Conservation (phyloP, 1,140 invertebrate species). For the Steinernema khuongi region DNA sequence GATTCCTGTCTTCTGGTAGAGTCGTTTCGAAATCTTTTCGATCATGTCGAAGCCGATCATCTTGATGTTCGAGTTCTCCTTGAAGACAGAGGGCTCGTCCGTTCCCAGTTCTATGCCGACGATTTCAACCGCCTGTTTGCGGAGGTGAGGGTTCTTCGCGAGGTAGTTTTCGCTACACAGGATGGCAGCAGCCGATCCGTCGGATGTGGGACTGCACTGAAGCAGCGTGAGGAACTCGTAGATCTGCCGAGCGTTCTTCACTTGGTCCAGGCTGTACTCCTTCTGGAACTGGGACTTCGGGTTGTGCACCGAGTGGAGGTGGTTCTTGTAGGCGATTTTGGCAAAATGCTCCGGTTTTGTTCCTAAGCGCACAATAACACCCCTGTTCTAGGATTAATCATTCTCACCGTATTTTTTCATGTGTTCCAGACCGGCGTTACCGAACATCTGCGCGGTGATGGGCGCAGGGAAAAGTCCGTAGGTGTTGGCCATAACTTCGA, state of each 20-base stretch:
- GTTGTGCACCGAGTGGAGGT: constrained; percentile 91
- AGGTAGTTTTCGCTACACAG: constrained; percentile 79
- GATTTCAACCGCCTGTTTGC: constrained; percentile 81
- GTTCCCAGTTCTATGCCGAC: constrained; percentile 87
- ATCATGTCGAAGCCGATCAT: constrained; percentile 95
- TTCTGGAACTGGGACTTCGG: constrained; percentile 86
- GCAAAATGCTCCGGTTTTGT: constrained; percentile 86
- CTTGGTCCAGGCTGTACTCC: constrained; percentile 80
- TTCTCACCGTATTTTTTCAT: constrained; percentile 82
- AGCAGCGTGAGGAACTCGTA: constrained; percentile 85
- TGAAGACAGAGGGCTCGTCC: constrained; percentile 78
- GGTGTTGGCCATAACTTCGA: constrained; percentile 75
- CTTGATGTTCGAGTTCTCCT: constrained; percentile 79
- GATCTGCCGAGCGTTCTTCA: constrained; percentile 75
- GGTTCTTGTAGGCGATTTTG: constrained; percentile 95
- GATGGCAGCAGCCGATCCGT: constrained; percentile 87
- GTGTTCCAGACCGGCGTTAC: constrained; percentile 88
- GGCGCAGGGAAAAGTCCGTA: constrained; percentile 74
- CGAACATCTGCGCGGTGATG: constrained; percentile 88
- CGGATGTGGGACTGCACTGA: constrained; percentile 86
- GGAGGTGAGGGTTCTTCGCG: constrained; percentile 73
- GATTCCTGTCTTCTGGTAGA: constrained; percentile 72
- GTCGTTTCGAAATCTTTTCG: constrained; percentile 71
- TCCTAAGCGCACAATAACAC: constrained; percentile 60
- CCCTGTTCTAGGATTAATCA: not conserved